Evolutionary conservation across 1,140 invertebrate genomes (phyloP).

Genomic region (Diachasma alloeum): DNA sequence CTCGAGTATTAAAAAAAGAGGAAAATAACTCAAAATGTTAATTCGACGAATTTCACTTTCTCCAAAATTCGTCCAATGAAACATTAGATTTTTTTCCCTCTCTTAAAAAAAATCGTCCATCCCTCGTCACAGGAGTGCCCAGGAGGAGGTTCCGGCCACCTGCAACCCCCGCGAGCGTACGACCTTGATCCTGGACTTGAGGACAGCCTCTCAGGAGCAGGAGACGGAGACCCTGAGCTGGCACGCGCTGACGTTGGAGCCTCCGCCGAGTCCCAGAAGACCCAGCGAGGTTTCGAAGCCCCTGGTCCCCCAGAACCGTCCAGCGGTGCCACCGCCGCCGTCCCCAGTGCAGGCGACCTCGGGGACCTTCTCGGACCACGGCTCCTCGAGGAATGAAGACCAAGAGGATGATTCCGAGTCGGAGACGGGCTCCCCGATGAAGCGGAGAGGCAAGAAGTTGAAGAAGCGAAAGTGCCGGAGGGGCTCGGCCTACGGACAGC

Average conservation of each 20-base stretch:
- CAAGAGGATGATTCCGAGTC: constrained; percentile 16
- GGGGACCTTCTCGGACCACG: background rate
- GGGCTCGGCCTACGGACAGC: constrained; percentile 56
- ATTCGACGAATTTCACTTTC: no score
- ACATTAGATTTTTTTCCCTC: no score
- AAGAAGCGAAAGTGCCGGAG: constrained; percentile 56
- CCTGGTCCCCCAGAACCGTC: background rate
- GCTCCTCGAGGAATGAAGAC: constrained; percentile 30
- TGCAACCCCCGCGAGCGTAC: constrained; percentile 49
- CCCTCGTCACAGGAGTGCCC: constrained; percentile 13
- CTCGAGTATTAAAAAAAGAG: no score
- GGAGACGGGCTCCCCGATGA: constrained; percentile 44
- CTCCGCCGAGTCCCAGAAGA: constrained; percentile 45
- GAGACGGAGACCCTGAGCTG: constrained; percentile 56
- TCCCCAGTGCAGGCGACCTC: constrained; percentile 12
- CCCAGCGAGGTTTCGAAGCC: constrained; percentile 40
- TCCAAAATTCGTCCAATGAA: no score
- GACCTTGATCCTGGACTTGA: constrained; percentile 60
- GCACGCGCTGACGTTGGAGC: constrained; percentile 57
- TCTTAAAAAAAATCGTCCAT: no score
- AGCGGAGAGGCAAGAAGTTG: constrained; percentile 51
- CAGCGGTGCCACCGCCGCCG: constrained; percentile 15
- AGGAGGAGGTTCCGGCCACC: constrained; percentile 27
- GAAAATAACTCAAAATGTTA: no score
- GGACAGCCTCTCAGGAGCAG: constrained; percentile 45